A percentile compares a stretch with the other conserved stretches of the same genome.
These are phyloP conservation scores for Sarcophaga carnaria DNA, from an alignment of 2,888 invertebrate genomes.

Conservation along the genomic window DNA sequence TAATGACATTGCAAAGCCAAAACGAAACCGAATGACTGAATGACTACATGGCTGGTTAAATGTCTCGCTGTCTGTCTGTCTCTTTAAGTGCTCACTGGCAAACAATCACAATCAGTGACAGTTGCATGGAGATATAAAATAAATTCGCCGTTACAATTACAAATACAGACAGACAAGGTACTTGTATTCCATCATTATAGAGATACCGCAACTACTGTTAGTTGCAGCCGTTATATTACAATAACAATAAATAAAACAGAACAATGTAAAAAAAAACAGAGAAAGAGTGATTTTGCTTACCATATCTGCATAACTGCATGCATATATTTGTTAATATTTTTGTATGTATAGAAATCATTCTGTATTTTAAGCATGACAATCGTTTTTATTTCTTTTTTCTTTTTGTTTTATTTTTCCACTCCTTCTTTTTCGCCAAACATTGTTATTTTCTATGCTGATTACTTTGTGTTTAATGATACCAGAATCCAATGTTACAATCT, in stretches of 20 bases:
- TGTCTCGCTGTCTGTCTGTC: not conserved
- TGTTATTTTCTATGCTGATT: slow-evolving; percentile 52
- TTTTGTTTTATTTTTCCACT: not conserved
- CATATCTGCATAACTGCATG: not conserved
- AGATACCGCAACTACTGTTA: slow-evolving; percentile 41
- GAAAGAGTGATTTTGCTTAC: not conserved
- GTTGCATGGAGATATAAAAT: not conserved
- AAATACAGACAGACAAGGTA: slow-evolving; percentile 26
- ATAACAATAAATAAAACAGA: slow-evolving; percentile 16
- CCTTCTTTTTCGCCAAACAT: slow-evolving; percentile 49
- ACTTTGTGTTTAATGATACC: slow-evolving; percentile 46
- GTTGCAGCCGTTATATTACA: slow-evolving; percentile 39
- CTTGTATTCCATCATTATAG: slow-evolving; percentile 22
- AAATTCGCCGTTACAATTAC: not conserved
- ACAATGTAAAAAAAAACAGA: not conserved
- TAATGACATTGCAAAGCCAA: slow-evolving; percentile 64
- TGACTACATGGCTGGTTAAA: not conserved
- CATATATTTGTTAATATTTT: slow-evolving; percentile 38
- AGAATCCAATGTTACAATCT: slow-evolving; percentile 3
- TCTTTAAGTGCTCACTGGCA: not conserved
- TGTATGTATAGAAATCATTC: slow-evolving; percentile 38
- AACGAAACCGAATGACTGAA: slow-evolving; percentile 27
- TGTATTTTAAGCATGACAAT: slow-evolving; percentile 1
- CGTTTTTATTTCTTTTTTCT: not conserved
- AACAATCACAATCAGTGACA: not conserved